Percentiles rank a stretch among this genome's conserved stretches.
Conservation (phyloP, 2,888 invertebrate genomes). For the Iphiclides podalirius region DNA sequence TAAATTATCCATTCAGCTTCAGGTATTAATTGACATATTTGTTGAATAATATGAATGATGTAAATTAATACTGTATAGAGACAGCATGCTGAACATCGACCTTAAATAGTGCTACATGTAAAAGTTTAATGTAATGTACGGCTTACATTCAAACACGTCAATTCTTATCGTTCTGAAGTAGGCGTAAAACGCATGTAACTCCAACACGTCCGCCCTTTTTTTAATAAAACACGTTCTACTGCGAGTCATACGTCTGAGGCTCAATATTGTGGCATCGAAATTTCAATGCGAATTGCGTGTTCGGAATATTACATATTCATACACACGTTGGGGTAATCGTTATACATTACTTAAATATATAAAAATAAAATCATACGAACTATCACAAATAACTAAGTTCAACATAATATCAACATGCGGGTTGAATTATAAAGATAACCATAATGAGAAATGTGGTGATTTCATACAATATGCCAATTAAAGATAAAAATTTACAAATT, state of each 20-base stretch:
- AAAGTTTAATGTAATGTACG: not conserved
- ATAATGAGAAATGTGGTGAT: no score
- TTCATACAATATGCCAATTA: no score
- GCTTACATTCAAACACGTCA: slow-evolving; percentile 6
- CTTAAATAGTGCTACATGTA: no score
- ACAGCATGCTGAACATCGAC: no score
- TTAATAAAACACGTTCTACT: slow-evolving; percentile 23
- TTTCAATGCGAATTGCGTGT: slow-evolving; percentile 20
- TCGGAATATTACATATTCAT: slow-evolving; percentile 15
- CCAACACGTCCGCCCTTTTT: slow-evolving; percentile 18
- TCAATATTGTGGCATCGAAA: slow-evolving; percentile 21
- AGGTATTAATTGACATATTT: no score
- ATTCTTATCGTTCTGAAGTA: slow-evolving; percentile 6
- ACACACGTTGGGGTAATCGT: not conserved
- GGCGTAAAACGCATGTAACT: slow-evolving; percentile 12
- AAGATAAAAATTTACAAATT: no score
- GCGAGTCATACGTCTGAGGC: slow-evolving; percentile 21
- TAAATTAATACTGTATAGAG: no score
- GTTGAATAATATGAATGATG: no score
- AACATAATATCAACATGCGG: no score
- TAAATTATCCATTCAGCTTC: no score
- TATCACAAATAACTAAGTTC: no score
- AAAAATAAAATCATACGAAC: not conserved
- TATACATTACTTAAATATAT: not conserved
- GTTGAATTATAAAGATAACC: no score